A percentile compares a stretch with the other conserved stretches of the same genome.
These are phyloP conservation scores for Hirtodrosophila alboralis DNA, from an alignment of 2,888 invertebrate genomes.

Conservation along the genomic window DNA sequence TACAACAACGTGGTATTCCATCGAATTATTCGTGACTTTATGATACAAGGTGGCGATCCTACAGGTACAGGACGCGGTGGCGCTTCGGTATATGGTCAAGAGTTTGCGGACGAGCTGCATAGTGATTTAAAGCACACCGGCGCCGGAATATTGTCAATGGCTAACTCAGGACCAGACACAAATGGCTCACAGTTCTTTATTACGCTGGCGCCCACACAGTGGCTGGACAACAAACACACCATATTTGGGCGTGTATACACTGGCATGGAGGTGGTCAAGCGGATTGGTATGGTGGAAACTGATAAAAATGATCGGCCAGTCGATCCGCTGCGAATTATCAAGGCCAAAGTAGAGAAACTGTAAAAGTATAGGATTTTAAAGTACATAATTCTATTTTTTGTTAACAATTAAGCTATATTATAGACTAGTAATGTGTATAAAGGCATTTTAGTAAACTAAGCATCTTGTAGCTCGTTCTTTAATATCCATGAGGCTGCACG, in stretches of 20 bases:
- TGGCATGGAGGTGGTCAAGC: slow-evolving; percentile 95
- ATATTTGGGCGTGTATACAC: slow-evolving; percentile 96
- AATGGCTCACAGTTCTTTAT: slow-evolving; percentile 99
- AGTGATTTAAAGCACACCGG: slow-evolving; percentile 97
- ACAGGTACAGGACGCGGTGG: slow-evolving; percentile 98
- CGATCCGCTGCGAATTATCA: slow-evolving; percentile 92
- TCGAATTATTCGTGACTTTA: slow-evolving; percentile 96
- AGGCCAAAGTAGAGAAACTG: slow-evolving; percentile 84
- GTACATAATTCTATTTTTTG: slow-evolving; percentile 3
- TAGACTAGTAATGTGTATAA: background rate
- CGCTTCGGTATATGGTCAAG: slow-evolving; percentile 97
- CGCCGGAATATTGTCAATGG: slow-evolving; percentile 97
- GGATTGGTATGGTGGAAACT: slow-evolving; percentile 97
- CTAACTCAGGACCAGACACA: slow-evolving; percentile 97
- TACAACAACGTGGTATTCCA: slow-evolving; percentile 99
- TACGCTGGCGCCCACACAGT: slow-evolving; percentile 97
- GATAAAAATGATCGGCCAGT: slow-evolving; percentile 96
- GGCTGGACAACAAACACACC: slow-evolving; percentile 98
- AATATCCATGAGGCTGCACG: slow-evolving; percentile 87
- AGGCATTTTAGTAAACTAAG: background rate
- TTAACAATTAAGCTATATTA: slow-evolving; percentile 12
- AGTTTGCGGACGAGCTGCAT: slow-evolving; percentile 98
- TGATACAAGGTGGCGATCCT: slow-evolving; percentile 98
- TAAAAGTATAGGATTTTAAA: slow-evolving; percentile 27
- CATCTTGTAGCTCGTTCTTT: slow-evolving; percentile 81